Evolutionary conservation across 2,113 vertebrate genomes (phyloP).

Genomic region (Ivindomyrus marchei): DNA sequence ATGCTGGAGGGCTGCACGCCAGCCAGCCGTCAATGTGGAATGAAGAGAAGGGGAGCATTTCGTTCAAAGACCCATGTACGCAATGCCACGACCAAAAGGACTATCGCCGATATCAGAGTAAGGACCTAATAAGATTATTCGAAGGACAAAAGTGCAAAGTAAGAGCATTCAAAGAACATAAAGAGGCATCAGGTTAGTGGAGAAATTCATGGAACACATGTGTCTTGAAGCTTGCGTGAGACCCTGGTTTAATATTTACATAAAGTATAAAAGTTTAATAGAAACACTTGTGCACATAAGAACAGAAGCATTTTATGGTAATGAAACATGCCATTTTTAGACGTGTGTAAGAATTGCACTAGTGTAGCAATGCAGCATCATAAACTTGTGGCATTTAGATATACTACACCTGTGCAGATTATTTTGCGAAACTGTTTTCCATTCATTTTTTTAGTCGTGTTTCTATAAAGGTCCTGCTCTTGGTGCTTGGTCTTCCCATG

Average conservation of each 20-base stretch:
- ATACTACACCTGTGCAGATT: neutral
- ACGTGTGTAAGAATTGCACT: neutral
- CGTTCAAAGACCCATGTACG: neutral
- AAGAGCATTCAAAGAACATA: neutral
- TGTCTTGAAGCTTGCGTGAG: neutral
- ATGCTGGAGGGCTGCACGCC: neutral
- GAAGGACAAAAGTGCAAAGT: neutral
- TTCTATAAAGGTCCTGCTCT: neutral
- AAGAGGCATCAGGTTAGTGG: neutral
- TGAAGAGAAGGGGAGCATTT: neutral
- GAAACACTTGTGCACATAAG: neutral
- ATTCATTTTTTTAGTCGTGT: neutral
- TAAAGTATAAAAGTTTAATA: neutral
- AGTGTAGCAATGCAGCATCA: neutral
- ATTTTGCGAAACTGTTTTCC: neutral
- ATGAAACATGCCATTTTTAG: neutral
- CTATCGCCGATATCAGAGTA: neutral
- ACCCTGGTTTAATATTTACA: neutral
- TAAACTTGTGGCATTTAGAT: neutral
- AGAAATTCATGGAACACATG: neutral
- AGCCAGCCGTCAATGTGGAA: neutral
- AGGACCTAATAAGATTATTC: neutral
- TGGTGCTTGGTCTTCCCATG: neutral
- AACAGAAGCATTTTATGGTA: neutral
- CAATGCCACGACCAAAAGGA: neutral